A percentile compares a stretch with the other conserved stretches of the same genome.
These are phyloP conservation scores for Chiridota heheva DNA, from an alignment of 35 echinoderm and acorn worm species.

Conservation along the genomic window DNA sequence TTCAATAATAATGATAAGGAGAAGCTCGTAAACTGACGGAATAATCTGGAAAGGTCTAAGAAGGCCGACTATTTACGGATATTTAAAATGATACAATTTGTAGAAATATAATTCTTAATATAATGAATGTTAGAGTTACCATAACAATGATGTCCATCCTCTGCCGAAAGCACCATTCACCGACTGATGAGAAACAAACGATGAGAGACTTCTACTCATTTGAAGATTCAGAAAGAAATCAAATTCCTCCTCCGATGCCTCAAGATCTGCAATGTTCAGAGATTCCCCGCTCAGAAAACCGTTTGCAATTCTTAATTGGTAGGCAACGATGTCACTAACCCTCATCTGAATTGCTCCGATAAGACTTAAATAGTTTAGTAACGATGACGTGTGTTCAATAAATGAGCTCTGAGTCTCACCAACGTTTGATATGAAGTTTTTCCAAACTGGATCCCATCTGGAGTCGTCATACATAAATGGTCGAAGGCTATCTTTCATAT, in stretches of 20 bases:
- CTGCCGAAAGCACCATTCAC: constrained; percentile 13
- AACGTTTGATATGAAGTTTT: constrained; percentile 2
- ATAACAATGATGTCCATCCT: constrained; percentile 16
- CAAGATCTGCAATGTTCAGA: not conserved
- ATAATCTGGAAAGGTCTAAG: too few species aligned
- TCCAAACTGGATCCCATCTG: constrained; percentile 24
- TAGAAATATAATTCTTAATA: too few species aligned
- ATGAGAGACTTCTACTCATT: not conserved
- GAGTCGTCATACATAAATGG: not conserved
- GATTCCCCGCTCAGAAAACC: not conserved
- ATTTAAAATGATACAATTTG: too few species aligned
- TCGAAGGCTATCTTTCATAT: not conserved
- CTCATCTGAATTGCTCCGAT: not conserved
- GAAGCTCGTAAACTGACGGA: too few species aligned
- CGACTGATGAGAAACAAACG: not conserved
- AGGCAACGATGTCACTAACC: not conserved
- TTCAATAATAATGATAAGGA: too few species aligned
- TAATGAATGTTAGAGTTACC: not conserved
- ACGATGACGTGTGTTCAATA: not conserved
- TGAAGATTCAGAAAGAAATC: not conserved
- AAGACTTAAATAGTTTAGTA: constrained; percentile 26
- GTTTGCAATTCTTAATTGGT: not conserved
- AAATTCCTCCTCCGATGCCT: not conserved
- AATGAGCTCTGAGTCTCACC: constrained; percentile 1
- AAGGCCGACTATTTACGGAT: too few species aligned